Evolutionary conservation across 2,113 vertebrate genomes (phyloP), one percentile per base, ranked within the genome.

Genomic region (Willisornis vidua): DNA sequence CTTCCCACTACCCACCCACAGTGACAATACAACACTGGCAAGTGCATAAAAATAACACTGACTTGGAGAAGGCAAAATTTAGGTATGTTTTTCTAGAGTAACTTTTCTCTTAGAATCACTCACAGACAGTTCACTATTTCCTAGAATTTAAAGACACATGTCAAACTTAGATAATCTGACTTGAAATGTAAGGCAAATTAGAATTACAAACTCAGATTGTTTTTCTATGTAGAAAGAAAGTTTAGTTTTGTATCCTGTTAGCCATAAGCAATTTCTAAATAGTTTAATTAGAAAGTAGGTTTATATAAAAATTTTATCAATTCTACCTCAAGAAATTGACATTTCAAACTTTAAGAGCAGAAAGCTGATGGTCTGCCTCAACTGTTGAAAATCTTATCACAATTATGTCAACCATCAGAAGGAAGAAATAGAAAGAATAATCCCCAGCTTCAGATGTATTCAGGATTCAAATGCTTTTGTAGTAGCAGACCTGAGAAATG

Each of bases 1-100:
- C 76, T 86, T 96, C 93, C 55, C 76, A 84, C 88, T n/a, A 33
- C 68, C 59, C 90, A 87, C 85, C 75, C 75, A 87, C 94, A 86
- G 68, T 31, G 61, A 88, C 79, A 90, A 73, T 58, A 80, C 79
- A 86, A 48, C 33, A 48, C 63, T 83, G 68, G 72, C 67, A 92
- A 91, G 25, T 15, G 28, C 70, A 41, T 87, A 78, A 85, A 93
- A 78, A 61, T 80, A 93, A 87, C 74, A 58, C 39, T 49, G 51
- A 52, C 66, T 82, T 76, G 29, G 51, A 82, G 81, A 85, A 66
- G 92, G 31, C 61, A 91, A 62, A 55, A 71, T 61, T n/a, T 13
- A 95, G 71, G 54, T 51, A 49, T 51, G 52, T 55, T 65, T 91
- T 90, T 88, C 71, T 88, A 31, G 82, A 86, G 55, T 90, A 88